A percentile compares a stretch with the other conserved stretches of the same genome.
Evolutionary conservation across 2,797 vertebrate species (phyloP).

Genomic region (Spondyliosoma cantharus): DNA sequence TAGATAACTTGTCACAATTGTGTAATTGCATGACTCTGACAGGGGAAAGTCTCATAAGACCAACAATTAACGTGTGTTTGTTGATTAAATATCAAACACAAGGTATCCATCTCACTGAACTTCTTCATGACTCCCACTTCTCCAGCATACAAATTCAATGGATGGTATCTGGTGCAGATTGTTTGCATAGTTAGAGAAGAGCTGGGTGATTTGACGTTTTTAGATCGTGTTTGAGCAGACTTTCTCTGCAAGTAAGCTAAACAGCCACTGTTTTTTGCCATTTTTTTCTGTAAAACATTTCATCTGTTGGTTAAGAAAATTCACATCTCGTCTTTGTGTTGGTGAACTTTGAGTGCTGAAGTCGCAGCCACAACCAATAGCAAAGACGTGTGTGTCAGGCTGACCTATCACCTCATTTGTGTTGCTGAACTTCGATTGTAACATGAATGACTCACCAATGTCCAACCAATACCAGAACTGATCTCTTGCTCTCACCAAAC

Average conservation of each 20-base stretch:
- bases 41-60: background rate
- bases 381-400: too few species aligned
- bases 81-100: constrained; percentile 30
- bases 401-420: background rate
- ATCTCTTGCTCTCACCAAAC: constrained; percentile 12
- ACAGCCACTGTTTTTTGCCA: too few species aligned
- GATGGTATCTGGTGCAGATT: background rate
- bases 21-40: constrained; percentile 16
- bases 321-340: too few species aligned
- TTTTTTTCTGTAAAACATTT: too few species aligned
- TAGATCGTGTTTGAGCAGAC: too few species aligned
- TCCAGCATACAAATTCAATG: background rate
- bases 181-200: constrained; percentile 15
- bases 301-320: too few species aligned
- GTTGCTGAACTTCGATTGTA: constrained; percentile 24
- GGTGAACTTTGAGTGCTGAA: too few species aligned
- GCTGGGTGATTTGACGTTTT: background rate
- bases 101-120: constrained; percentile 5
- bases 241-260: too few species aligned
- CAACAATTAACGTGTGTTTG: constrained; percentile 15
- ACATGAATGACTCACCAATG: constrained; percentile 3
- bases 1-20: constrained; percentile 40
- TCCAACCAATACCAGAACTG: background rate
- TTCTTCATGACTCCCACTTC: background rate
- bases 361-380: too few species aligned